Conservation (phyloP, 2,797 vertebrate genomes). For the Protosalanx chinensis region DNA sequence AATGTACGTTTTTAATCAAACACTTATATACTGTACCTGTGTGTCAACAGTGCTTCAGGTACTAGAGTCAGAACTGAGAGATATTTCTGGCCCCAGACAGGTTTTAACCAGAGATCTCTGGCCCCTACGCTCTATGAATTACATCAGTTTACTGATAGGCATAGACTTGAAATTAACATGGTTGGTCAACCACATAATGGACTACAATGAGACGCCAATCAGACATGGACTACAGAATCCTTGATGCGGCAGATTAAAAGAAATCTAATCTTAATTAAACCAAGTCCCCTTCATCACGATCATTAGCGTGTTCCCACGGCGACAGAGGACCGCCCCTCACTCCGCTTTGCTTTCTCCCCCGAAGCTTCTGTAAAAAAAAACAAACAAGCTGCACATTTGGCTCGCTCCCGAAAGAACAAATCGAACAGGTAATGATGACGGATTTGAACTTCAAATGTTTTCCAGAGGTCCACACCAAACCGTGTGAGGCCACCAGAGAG, state of each 20-base stretch:
- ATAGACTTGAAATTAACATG: slow-evolving; percentile 70
- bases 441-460: not conserved
- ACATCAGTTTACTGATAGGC: slow-evolving; percentile 62
- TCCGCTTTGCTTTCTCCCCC: slow-evolving; percentile 16
- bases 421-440: not conserved
- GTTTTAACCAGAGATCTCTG: slow-evolving; percentile 34
- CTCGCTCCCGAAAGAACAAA: not conserved
- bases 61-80: too few relatives aligned
- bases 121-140: slow-evolving; percentile 49
- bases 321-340: slow-evolving; percentile 23
- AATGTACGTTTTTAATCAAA: too few relatives aligned
- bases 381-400: not conserved
- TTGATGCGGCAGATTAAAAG: slow-evolving; percentile 70
- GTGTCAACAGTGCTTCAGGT: too few relatives aligned
- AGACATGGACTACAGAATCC: slow-evolving; percentile 69
- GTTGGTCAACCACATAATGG: slow-evolving; percentile 69
- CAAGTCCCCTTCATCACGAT: slow-evolving; percentile 57
- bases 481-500: not conserved
- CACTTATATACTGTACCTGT: too few relatives aligned
- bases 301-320: slow-evolving; percentile 45
- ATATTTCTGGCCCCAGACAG: slow-evolving; percentile 13
- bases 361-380: not conserved
- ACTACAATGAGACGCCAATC: slow-evolving; percentile 63
- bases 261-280: slow-evolving; percentile 73
- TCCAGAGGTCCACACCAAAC: not conserved